Percentiles rank a stretch among this genome's conserved stretches.
These are phyloP conservation scores for Peromyscus californicus DNA, from an alignment of 2,113 vertebrate species.

Conservation along the genomic window DNA sequence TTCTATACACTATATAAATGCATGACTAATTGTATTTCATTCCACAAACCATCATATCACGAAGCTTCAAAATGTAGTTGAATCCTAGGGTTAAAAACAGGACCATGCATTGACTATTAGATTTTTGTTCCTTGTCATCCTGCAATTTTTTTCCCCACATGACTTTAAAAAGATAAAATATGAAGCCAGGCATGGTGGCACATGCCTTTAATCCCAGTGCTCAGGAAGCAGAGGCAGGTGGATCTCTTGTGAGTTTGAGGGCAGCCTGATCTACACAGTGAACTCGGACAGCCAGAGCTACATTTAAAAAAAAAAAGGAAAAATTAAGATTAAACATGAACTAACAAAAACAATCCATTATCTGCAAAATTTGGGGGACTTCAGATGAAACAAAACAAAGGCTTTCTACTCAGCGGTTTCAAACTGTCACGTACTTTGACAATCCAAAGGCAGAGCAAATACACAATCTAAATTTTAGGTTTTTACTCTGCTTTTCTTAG, in stretches of 20 bases:
- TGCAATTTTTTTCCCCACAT: background rate
- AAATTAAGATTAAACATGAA: background rate
- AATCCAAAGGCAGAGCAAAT: constrained; percentile 24
- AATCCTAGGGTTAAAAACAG: constrained; percentile 30
- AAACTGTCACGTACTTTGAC: constrained; percentile 60
- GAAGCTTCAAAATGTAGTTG: constrained; percentile 3
- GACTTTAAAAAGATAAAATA: background rate
- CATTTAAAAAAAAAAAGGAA: background rate
- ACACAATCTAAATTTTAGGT: background rate
- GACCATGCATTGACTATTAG: background rate
- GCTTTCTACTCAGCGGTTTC: constrained; percentile 29
- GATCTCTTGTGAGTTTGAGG: background rate
- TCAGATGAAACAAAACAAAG: background rate
- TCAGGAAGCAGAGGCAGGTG: background rate
- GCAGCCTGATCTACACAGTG: background rate
- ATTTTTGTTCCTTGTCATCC: background rate
- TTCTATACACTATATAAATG: background rate
- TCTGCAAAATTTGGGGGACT: constrained; percentile 1
- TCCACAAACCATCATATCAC: background rate
- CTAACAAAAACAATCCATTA: background rate
- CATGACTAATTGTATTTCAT: background rate
- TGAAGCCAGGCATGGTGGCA: background rate
- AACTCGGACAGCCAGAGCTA: background rate
- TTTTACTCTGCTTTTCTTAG: constrained; percentile 42
- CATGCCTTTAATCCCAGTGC: background rate